Evolutionary conservation across 2,888 invertebrate species (phyloP).

Genomic region (Philopedon plagiatum): DNA sequence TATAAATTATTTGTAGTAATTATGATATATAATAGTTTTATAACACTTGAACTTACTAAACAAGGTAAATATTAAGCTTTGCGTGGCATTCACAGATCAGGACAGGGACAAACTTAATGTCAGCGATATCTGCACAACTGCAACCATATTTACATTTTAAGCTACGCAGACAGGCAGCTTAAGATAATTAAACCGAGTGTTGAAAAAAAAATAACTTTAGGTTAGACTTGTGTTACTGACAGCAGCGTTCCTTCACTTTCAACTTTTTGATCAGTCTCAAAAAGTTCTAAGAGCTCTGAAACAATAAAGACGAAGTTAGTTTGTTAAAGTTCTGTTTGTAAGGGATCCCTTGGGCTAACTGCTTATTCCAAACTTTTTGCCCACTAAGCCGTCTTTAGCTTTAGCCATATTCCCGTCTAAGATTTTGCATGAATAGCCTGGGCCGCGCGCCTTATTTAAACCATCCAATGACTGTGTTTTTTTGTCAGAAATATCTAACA

Average conservation of each 20-base stretch:
- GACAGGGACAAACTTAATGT: too few species aligned
- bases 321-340: conserved; percentile 25
- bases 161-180: too few species aligned
- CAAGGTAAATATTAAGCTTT: too few species aligned
- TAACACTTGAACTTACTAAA: too few species aligned
- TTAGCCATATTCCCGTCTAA: neutral
- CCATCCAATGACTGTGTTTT: too few species aligned
- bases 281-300: conserved; percentile 15
- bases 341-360: conserved; percentile 20
- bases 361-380: conserved; percentile 11
- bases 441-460: neutral
- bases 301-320: conserved; percentile 30
- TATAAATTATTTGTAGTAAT: too few species aligned
- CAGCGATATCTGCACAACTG: too few species aligned
- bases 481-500: too few species aligned
- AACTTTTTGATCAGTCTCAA: conserved; percentile 21
- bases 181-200: neutral
- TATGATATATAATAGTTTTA: too few species aligned
- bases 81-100: too few species aligned
- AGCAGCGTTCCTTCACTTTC: conserved; percentile 24
- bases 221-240: conserved; percentile 2
- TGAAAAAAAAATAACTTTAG: neutral
- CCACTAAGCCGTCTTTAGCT: conserved; percentile 5
- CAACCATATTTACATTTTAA: too few species aligned
- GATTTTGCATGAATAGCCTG: neutral